Percentiles rank a stretch among this genome's conserved stretches.
Evolutionary conservation across 2,113 vertebrate species (phyloP).

Genomic region (Colinus virginianus): DNA sequence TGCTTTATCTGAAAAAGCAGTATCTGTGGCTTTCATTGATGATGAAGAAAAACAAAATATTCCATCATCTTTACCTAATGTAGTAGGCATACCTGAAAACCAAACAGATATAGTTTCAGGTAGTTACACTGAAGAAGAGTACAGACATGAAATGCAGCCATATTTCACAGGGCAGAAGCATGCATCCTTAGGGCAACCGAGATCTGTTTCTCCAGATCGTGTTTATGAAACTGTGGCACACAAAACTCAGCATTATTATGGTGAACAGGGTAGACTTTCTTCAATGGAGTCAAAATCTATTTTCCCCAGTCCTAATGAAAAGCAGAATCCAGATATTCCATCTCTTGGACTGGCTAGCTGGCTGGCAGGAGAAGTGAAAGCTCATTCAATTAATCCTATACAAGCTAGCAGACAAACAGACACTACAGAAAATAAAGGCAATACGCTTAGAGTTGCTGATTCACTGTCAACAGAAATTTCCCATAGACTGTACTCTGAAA

Average conservation of each 20-base stretch:
- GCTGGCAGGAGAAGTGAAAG: slow-evolving; percentile 42
- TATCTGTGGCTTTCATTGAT: background rate
- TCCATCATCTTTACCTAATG: background rate
- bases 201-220: background rate
- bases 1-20: background rate
- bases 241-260: background rate
- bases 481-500: background rate
- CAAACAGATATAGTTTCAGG: background rate
- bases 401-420: background rate
- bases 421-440: background rate
- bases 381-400: background rate
- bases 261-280: background rate
- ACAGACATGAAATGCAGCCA: background rate
- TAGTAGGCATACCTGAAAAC: background rate
- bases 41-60: slow-evolving; percentile 52
- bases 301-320: background rate
- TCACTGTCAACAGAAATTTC: slow-evolving; percentile 23
- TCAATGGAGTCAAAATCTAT: background rate
- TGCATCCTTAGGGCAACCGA: background rate
- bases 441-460: slow-evolving; percentile 5
- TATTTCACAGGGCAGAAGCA: slow-evolving; percentile 15
- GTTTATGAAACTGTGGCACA: background rate
- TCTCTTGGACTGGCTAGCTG: slow-evolving; percentile 21
- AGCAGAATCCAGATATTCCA: slow-evolving; percentile 5
- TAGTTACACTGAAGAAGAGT: background rate